Base-by-base conservation (phyloP, 1,140 invertebrate species). In the Piezodorus guildinii region DNA sequence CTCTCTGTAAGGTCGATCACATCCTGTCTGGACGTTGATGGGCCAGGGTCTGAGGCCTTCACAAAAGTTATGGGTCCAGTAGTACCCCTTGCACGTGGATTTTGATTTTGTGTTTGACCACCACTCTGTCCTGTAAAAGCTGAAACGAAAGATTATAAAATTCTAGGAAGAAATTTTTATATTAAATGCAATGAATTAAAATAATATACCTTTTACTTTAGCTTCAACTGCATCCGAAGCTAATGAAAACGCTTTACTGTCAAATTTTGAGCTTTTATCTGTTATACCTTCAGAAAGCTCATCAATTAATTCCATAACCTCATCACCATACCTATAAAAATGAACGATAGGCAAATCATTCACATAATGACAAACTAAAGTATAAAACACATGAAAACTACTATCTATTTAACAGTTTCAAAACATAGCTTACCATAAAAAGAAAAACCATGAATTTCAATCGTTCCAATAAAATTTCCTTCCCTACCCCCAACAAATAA, bases 281-380 rank as follows among this genome's bases (percentile, higher is more conserved):
- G 87, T 46, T 84, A 82, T 27, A 77, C 76, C 86, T 71, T 83
- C 75, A 0, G 88, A 85, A 45, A 92, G 72, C 71, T 87, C 83
- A 0, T 81, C 80, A 62, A 93, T 82, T 45, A 84, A 72, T 21
- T 79, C 75, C 91, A 94, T 94, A 0, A 89, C 88, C 68, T 85
- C 79, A 45, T 77, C 72, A 23, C 89, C 88, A 76, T 93, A 93
- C 70, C 85, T 89, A 74, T 39, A 39, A 39, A 1, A 39, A 12
- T 39, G 12, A 39, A 39, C 12, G 12, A 39, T 39, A 39, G 12
- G 9, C 4, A 10, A 39, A 39, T 39, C 6, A 10, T 39, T 12
- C 3, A 30, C 30, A 30, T 30, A n/a, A n/a, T n/a, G n/a, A n/a
- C n/a, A n/a, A n/a, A n/a, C n/a, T n/a, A n/a, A n/a, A n/a, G n/a